Conservation (phyloP, 2,797 vertebrate species). For the Austrolebias charrua region DNA sequence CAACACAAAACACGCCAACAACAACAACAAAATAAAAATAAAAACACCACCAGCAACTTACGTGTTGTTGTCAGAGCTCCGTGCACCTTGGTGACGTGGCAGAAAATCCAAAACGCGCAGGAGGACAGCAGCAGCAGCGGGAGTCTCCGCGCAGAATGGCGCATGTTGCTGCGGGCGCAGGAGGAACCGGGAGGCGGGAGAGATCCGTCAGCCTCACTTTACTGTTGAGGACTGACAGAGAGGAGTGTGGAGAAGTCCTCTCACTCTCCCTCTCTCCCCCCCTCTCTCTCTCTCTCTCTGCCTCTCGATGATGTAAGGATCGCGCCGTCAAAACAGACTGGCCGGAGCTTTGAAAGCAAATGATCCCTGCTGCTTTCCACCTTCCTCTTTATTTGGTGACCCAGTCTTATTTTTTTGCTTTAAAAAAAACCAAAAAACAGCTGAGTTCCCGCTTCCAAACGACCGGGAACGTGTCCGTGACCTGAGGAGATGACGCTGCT, state of each 20-base stretch:
- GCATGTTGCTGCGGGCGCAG: constrained; percentile 69
- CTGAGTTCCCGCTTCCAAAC: not conserved
- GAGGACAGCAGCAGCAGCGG: constrained; percentile 60
- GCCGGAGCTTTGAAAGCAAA: constrained; percentile 27
- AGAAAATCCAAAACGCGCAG: constrained; percentile 78
- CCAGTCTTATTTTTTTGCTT: not conserved
- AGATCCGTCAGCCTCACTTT: constrained; percentile 60
- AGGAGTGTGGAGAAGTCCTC: constrained; percentile 52
- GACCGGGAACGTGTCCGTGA: not conserved
- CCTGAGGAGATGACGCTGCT: constrained; percentile 43
- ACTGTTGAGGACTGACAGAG: constrained; percentile 65
- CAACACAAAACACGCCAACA: not conserved
- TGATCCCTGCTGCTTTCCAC: constrained; percentile 30
- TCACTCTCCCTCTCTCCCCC: constrained; percentile 19
- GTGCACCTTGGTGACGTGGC: constrained; percentile 59
- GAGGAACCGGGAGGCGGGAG: constrained; percentile 25
- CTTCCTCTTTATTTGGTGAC: constrained; percentile 25
- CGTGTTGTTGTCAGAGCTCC: constrained; percentile 79
- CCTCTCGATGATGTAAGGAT: constrained; percentile 69
- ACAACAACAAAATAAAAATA: no score
- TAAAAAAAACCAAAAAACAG: no score
- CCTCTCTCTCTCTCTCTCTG: not conserved
- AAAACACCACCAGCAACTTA: constrained; percentile 73
- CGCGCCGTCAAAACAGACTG: constrained; percentile 46
- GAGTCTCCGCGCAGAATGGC: constrained; percentile 60